Conservation (phyloP, 2,797 vertebrate genomes). For the Sphenodon punctatus region DNA sequence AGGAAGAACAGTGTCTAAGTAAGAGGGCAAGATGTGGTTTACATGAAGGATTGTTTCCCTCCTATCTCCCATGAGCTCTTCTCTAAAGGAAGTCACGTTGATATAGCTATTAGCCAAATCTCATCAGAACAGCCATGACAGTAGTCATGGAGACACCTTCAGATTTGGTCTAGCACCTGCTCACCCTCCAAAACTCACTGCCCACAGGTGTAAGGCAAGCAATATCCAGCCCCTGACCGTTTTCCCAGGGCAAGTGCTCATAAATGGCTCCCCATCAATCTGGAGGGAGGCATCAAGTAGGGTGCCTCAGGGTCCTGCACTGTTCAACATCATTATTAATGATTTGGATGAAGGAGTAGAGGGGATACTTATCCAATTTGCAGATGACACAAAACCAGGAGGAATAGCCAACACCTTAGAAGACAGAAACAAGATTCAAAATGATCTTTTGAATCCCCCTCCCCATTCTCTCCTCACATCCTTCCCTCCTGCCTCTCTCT, state of each 20-base stretch:
- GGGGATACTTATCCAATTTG: too few relatives aligned
- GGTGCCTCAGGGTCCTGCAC: too few relatives aligned
- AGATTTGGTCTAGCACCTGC: constrained; percentile 23
- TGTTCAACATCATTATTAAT: too few relatives aligned
- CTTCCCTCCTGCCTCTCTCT: too few relatives aligned
- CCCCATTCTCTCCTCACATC: too few relatives aligned
- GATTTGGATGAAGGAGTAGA: background rate
- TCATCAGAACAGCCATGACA: background rate
- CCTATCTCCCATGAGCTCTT: background rate
- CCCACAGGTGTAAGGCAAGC: constrained; percentile 26
- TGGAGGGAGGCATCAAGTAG: too few relatives aligned
- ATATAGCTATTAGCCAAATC: constrained; percentile 28
- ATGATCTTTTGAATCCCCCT: too few relatives aligned
- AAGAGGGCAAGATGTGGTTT: background rate
- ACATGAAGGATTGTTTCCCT: background rate
- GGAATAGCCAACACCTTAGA: too few relatives aligned
- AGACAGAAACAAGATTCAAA: too few relatives aligned
- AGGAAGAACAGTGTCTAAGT: background rate
- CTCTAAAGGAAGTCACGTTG: constrained; percentile 26
- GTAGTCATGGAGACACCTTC: constrained; percentile 37
- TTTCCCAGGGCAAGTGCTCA: background rate
- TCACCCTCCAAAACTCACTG: constrained; percentile 26
- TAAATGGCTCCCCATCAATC: too few relatives aligned
- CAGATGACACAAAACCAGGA: too few relatives aligned
- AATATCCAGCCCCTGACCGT: constrained; percentile 10